Conservation (phyloP, 1,140 invertebrate species). For the Achatina immaculata region DNA sequence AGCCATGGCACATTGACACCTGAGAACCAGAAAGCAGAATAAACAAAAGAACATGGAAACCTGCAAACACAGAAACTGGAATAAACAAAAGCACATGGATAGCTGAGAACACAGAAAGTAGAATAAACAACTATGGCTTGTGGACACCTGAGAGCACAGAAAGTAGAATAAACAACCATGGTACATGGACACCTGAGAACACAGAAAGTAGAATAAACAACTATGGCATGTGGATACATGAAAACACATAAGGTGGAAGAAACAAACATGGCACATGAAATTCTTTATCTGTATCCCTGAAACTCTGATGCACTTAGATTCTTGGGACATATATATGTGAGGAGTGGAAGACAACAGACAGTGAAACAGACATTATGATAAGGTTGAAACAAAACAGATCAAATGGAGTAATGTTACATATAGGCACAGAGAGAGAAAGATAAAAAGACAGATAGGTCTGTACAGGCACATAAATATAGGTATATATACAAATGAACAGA, state of each 20-base stretch:
- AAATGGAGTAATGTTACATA: background rate
- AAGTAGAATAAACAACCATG: background rate
- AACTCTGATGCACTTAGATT: too few relatives aligned
- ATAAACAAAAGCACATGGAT: background rate
- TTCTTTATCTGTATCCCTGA: too few relatives aligned
- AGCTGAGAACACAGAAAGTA: too few relatives aligned
- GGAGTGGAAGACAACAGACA: background rate
- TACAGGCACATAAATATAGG: background rate
- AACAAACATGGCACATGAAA: background rate
- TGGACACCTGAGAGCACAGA: background rate
- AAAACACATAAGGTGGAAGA: background rate
- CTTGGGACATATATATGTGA: too few relatives aligned
- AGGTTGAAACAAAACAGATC: background rate
- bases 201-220: background rate
- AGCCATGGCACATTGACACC: background rate
- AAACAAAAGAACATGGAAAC: background rate
- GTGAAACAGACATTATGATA: background rate
- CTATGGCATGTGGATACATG: too few relatives aligned
- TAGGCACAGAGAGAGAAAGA: background rate
- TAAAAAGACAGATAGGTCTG: background rate
- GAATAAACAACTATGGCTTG: background rate
- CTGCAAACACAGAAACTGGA: background rate
- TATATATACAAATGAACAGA: background rate
- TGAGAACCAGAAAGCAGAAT: background rate
- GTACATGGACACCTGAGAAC: constrained; percentile 3